Base-by-base conservation (phyloP, 1,140 invertebrate species). In the Glomeris maerens region DNA sequence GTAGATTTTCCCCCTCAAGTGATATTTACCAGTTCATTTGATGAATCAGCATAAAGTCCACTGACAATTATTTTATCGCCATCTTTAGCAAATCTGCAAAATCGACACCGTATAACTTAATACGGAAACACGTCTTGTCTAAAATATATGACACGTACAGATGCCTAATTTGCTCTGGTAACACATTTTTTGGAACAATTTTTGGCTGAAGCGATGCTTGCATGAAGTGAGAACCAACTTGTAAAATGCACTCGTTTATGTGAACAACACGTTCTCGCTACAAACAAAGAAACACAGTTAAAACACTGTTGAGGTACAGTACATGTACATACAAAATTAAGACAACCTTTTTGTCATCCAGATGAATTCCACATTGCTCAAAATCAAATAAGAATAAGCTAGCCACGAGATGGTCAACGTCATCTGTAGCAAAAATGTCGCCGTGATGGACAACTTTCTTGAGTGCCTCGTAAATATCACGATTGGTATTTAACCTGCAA, bases 301-400 rank as follows among this genome's bases (percentile, higher is more conserved):
- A n/a, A n/a, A n/a, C n/a, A n/a, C n/a, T n/a, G n/a, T n/a, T n/a
- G n/a, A n/a, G n/a, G n/a, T n/a, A n/a, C n/a, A n/a, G n/a, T n/a
- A n/a, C n/a, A n/a, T n/a, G n/a, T n/a, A n/a, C n/a, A n/a, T n/a
- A n/a, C n/a, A n/a, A n/a, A n/a, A n/a, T n/a, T n/a, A n/a, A n/a
- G n/a, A 22, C 53, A 62, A 64, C 69, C 57, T 65, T 74, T 2
- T 72, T 63, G 56, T 91, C 82, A n/a, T 79, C 74, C 45, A 98
- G 71, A 66, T 97, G 91, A 56, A 97, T 97, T 4, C 92, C 93
- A 69, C 83, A 83, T 66, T 95, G 90, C 65, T 97, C 91, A 72
- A 97, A 97, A 66, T 98, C 93, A 68, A 92, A 89, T 27, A 94
- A 66, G 70, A 97, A 97, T 47, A 98, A 66, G 60, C 83, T 74